phyloP scores from a whole-genome alignment of 2,113 vertebrate species.

The Hirundichthys speculiger region DNA sequence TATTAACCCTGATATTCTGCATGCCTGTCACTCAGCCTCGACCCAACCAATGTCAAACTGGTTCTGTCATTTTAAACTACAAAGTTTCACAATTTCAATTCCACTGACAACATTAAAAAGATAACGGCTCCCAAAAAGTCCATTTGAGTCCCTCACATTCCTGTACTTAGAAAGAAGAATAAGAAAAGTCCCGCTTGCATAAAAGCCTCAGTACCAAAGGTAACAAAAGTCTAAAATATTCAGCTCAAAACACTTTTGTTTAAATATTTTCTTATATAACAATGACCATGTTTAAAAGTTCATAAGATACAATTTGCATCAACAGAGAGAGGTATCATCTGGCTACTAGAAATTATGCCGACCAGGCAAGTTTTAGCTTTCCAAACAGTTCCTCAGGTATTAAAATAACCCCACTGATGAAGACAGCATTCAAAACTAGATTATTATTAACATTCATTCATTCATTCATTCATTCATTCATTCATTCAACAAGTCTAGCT shows the following conservation, averaged over 20 bases:
- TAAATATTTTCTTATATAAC: conserved; percentile 85
- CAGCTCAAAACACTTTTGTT: conserved; percentile 48
- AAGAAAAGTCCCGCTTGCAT: conserved; percentile 13
- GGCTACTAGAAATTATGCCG: conserved; percentile 64
- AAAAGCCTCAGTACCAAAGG: conserved; percentile 30
- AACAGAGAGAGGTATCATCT: conserved; percentile 90
- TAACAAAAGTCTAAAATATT: conserved; percentile 51
- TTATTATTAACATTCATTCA: background rate
- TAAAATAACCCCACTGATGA: conserved; percentile 24
- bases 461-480: background rate
- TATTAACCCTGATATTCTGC: background rate
- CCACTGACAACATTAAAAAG: conserved; percentile 21
- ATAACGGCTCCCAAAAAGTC: conserved; percentile 14
- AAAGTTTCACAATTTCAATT: conserved; percentile 16
- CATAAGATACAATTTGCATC: conserved; percentile 99
- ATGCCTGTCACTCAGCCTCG: background rate
- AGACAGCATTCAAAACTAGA: background rate
- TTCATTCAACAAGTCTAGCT: conserved; percentile 13
- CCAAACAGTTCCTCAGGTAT: conserved; percentile 26
- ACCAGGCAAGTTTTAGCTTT: conserved; percentile 34
- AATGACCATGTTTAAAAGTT: conserved; percentile 80
- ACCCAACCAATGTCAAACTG: background rate
- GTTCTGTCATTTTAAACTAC: conserved; percentile 1
- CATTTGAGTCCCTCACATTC: conserved; percentile 28
- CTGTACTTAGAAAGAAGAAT: conserved; percentile 26